A percentile compares a stretch with the other conserved stretches of the same genome.
These are phyloP conservation scores for Hemaris fuciformis DNA, from an alignment of 2,888 invertebrate genomes.

Conservation along the genomic window DNA sequence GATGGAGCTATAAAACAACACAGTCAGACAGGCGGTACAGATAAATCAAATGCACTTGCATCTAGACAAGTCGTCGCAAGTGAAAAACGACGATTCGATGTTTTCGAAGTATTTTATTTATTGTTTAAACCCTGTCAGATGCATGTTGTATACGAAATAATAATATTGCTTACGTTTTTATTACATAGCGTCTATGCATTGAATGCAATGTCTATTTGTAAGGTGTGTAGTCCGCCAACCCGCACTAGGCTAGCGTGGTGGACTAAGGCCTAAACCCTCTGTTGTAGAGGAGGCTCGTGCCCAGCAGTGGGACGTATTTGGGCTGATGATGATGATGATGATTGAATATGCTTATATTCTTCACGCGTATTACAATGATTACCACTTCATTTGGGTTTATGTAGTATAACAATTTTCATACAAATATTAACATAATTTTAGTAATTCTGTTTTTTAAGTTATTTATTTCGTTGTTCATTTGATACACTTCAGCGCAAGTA, in stretches of 20 bases:
- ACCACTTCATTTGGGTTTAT: too few relatives aligned
- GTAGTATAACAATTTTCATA: too few relatives aligned
- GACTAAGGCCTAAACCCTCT: too few relatives aligned
- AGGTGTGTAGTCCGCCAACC: too few relatives aligned
- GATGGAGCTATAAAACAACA: conserved; percentile 63
- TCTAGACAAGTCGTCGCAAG: conserved; percentile 41
- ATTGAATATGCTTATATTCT: too few relatives aligned
- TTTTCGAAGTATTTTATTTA: not conserved
- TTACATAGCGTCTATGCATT: not conserved
- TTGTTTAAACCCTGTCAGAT: not conserved
- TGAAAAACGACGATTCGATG: conserved; percentile 1
- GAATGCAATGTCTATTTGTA: too few relatives aligned
- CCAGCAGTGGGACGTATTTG: too few relatives aligned
- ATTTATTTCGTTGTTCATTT: not conserved
- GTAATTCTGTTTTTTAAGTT: not conserved
- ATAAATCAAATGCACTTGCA: conserved; percentile 63
- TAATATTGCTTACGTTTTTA: not conserved
- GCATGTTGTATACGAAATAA: not conserved
- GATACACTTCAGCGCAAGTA: not conserved
- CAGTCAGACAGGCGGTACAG: conserved; percentile 49
- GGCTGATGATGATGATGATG: too few relatives aligned
- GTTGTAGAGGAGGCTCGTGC: too few relatives aligned
- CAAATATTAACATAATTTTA: too few relatives aligned
- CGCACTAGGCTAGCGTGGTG: too few relatives aligned
- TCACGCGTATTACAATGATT: too few relatives aligned